phyloP scores from a whole-genome alignment of 2,797 vertebrate genomes.

The Botia almorhae region DNA sequence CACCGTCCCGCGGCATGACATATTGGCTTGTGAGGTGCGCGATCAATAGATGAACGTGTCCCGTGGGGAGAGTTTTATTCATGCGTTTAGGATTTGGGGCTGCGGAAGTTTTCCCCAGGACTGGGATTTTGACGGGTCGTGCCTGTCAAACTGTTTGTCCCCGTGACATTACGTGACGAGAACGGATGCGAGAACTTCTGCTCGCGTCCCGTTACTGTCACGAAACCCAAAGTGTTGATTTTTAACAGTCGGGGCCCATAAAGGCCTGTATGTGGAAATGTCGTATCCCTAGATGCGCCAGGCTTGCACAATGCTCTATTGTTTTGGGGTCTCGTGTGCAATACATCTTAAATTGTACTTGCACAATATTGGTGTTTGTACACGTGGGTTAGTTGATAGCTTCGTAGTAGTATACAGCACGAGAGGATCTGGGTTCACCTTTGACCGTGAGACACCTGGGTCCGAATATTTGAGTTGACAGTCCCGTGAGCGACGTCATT shows the following conservation, averaged over 20 bases:
- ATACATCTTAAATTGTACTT: not conserved
- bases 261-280: conserved; percentile 39
- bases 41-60: conserved; percentile 52
- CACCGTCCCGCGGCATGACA: conserved; percentile 67
- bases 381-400: not conserved
- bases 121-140: conserved; percentile 50
- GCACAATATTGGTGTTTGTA: not conserved
- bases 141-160: conserved; percentile 13
- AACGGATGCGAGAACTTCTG: not conserved
- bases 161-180: conserved; percentile 13
- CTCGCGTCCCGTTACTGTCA: not conserved
- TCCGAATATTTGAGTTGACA: conserved; percentile 7
- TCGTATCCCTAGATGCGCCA: conserved; percentile 21
- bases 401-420: not conserved
- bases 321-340: conserved; percentile 28
- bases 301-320: conserved; percentile 50
- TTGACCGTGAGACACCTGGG: not conserved
- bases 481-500: not conserved
- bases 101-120: conserved; percentile 76
- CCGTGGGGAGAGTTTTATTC: conserved; percentile 66
- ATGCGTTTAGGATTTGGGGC: conserved; percentile 73
- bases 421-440: not conserved
- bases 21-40: conserved; percentile 59
- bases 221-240: not conserved
- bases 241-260: not conserved